Evolutionary conservation across 2,888 invertebrate genomes (phyloP).

Genomic region (Folsomia candida): DNA sequence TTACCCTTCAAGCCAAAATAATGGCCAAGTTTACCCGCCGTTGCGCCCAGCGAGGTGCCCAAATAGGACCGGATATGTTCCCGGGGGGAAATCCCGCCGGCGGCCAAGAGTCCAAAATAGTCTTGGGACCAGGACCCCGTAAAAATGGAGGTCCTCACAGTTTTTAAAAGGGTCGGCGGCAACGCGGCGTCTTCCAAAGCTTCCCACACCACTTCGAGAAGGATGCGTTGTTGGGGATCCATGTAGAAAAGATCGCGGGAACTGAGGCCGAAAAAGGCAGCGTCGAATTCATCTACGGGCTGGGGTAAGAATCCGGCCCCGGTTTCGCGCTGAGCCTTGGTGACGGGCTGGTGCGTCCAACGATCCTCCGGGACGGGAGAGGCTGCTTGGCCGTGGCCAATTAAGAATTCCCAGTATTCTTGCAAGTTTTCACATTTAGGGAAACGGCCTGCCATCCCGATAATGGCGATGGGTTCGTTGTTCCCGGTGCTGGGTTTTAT

Average conservation of each 20-base stretch:
- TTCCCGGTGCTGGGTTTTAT: too few relatives aligned
- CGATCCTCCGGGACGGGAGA: background rate
- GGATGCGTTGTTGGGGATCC: conserved; percentile 84
- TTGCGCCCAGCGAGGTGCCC: background rate
- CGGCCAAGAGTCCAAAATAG: conserved; percentile 18
- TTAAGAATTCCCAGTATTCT: background rate
- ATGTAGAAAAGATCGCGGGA: conserved; percentile 87
- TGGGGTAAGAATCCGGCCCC: conserved; percentile 15
- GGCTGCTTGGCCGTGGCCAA: background rate
- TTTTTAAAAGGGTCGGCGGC: background rate
- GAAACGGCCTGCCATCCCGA: background rate
- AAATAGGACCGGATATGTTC: background rate
- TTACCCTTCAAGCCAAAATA: background rate
- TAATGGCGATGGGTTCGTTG: conserved; percentile 1
- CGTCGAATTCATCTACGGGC: conserved; percentile 61
- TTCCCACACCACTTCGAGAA: conserved; percentile 87
- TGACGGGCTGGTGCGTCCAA: background rate
- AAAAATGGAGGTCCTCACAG: conserved; percentile 19
- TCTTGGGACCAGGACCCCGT: conserved; percentile 24
- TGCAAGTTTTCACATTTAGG: background rate
- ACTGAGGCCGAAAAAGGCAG: conserved; percentile 61
- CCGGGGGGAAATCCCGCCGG: background rate
- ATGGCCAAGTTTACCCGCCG: background rate
- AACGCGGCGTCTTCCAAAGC: conserved; percentile 54
- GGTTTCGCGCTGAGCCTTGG: background rate